Evolutionary conservation across 2,113 vertebrate species (phyloP).

Genomic region (Corythaeola cristata): DNA sequence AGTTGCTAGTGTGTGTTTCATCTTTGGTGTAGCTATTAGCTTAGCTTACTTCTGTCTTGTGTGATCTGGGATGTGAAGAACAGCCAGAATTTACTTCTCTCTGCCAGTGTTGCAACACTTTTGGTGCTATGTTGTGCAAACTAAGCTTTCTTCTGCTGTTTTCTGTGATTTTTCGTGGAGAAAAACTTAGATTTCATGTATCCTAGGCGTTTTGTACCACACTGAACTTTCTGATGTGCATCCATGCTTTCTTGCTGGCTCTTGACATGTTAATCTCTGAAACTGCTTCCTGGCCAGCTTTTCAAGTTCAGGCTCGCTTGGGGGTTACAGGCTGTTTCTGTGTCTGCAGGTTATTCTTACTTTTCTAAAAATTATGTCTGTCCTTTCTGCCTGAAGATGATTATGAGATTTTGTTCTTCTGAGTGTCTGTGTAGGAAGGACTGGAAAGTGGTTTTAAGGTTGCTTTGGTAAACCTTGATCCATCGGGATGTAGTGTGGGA

Average conservation of each 20-base stretch:
- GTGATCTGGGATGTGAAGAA: background rate
- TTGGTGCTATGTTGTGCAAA: background rate
- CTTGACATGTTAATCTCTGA: background rate
- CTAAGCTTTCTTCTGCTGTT: background rate
- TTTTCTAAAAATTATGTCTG: background rate
- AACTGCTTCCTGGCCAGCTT: background rate
- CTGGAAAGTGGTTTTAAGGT: background rate
- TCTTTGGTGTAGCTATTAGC: background rate
- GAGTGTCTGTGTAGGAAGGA: background rate
- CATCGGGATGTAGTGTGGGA: background rate
- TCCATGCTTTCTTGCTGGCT: background rate
- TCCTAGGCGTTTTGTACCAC: background rate
- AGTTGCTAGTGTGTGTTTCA: rapidly evolving
- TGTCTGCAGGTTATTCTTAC: background rate
- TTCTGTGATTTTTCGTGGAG: background rate
- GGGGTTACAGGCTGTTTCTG: background rate
- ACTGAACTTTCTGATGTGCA: background rate
- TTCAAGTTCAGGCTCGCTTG: background rate
- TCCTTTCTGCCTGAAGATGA: background rate
- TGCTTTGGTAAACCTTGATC: background rate
- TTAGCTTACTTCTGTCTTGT: background rate
- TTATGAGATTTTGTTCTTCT: background rate
- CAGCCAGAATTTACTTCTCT: background rate
- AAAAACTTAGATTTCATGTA: background rate
- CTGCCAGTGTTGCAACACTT: background rate